Evolutionary conservation across 2,797 vertebrate species (phyloP).

Genomic region (Dicrostonyx torquatus): DNA sequence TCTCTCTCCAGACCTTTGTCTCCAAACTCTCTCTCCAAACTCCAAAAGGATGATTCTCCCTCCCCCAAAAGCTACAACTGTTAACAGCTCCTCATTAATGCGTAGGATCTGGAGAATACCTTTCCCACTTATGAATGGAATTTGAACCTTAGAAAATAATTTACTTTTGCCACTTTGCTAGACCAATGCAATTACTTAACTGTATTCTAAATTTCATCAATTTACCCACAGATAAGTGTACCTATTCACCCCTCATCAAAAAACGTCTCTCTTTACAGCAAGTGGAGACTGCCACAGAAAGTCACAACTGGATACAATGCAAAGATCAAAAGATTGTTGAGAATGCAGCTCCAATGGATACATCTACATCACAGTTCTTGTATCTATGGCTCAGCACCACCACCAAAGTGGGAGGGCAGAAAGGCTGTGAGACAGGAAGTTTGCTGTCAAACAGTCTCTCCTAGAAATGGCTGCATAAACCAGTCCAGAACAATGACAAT

Average conservation of each 20-base stretch:
- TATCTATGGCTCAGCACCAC: not conserved
- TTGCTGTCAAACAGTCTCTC: not conserved
- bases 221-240: not conserved
- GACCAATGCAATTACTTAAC: not conserved
- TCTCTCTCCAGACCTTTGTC: not conserved
- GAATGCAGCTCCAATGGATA: not conserved
- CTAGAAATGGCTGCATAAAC: not conserved
- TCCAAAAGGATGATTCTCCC: not conserved
- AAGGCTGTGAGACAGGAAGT: not conserved
- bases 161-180: not conserved
- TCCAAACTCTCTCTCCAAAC: not conserved
- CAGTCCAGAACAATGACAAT: not conserved
- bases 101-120: not conserved
- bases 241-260: not conserved
- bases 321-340: not conserved
- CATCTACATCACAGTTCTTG: not conserved
- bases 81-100: not conserved
- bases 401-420: not conserved
- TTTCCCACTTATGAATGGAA: not conserved
- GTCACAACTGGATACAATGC: not conserved
- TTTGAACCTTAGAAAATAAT: not conserved
- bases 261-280: not conserved
- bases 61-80: not conserved
- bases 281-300: not conserved
- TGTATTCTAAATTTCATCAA: not conserved